Conservation (phyloP, 2,113 vertebrate genomes). For the Zapornia atra region DNA sequence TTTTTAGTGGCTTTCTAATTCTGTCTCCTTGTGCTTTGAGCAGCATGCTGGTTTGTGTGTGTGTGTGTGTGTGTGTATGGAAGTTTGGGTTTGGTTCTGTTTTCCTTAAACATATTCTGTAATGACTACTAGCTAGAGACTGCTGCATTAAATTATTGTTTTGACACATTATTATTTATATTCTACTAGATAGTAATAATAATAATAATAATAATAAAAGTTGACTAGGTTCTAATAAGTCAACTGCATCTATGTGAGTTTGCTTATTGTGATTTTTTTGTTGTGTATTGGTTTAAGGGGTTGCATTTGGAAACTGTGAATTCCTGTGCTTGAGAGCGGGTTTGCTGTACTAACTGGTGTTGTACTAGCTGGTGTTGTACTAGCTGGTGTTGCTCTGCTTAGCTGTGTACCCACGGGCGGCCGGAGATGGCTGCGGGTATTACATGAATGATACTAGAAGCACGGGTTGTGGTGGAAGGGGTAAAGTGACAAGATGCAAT, state of each 20-base stretch:
- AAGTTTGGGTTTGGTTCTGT: not conserved
- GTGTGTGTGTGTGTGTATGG: not conserved
- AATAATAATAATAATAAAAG: not conserved
- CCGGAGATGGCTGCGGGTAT: not conserved
- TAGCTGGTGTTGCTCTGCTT: not conserved
- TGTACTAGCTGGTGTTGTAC: not conserved
- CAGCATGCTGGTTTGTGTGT: not conserved
- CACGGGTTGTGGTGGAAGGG: not conserved
- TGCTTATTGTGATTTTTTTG: not conserved
- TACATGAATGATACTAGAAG: not conserved
- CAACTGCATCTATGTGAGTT: not conserved
- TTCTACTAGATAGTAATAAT: not conserved
- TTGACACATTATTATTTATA: not conserved
- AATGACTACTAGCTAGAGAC: not conserved
- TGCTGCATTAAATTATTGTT: constrained; percentile 11
- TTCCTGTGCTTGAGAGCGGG: not conserved
- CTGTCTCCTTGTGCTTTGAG: not conserved
- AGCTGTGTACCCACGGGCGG: not conserved
- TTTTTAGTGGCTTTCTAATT: not conserved
- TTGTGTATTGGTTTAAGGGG: not conserved
- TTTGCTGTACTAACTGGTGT: not conserved
- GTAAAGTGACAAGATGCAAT: not conserved
- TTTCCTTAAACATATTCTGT: not conserved
- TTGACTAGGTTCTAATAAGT: not conserved
- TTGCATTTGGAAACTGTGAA: not conserved